Base-by-base conservation (phyloP, 2,888 invertebrate species). In the Leucophenga montana region DNA sequence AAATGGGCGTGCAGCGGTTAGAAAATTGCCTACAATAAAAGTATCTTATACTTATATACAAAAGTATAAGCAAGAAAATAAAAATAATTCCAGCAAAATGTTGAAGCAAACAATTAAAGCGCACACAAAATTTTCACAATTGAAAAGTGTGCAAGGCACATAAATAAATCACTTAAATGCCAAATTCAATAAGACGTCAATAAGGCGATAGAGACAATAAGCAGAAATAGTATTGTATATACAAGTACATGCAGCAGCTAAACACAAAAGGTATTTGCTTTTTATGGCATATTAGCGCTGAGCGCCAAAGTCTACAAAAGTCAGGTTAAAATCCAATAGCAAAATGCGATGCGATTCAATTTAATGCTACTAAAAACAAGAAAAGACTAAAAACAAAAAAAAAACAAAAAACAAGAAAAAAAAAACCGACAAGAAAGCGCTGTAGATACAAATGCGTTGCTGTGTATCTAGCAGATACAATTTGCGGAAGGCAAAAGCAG, bases 291-390 rank as follows among this genome's bases (percentile, higher is more conserved):
- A 56, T 56, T 56, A 56, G 56, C 27, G 53, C 11, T 18, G 18
- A 53, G 18, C 53, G 53, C 27, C 18, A 56, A 56, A 56, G 59
- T 59, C 33, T 27, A 33, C 33, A 59, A 59, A 59, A 33, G 59
- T 31, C 59, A 33, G 27, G 13, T 20, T 14, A 27, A 56, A 56
- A 56, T 56, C 27, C 56, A 56, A 59, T 33, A 59, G 59, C 33
- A 59, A 59, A 59, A 59, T 59, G 33, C 59, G 59, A 16, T 27
- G 33, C 33, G 59, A 59, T 59, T 39, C 33, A 33, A 59, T 59
- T 59, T 59, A 59, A 59, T 59, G 59, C 59, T 11, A 27, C 59
- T 59, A 27, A 59, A 59, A 31, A 59, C 33, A 31, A n/a, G 27
- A 33, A 59, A 59, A 56, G 14, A 5, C 56, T 20, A n/a, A n/a